Conservation (phyloP, 2,888 invertebrate species). For the Serrognathus titanus region DNA sequence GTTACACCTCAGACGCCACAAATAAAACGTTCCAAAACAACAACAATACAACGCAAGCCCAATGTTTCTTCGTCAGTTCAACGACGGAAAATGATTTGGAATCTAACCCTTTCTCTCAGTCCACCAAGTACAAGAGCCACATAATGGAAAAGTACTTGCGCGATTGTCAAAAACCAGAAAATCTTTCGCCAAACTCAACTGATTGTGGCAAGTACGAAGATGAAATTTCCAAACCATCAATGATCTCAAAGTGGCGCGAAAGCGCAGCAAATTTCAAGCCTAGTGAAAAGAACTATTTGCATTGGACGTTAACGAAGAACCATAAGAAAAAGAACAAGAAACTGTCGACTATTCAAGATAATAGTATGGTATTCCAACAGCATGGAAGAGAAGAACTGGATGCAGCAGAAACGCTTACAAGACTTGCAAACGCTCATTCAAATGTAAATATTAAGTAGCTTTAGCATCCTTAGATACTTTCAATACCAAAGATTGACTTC, state of each 20-base stretch:
- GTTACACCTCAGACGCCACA: slow-evolving; percentile 33
- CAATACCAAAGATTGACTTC: background rate
- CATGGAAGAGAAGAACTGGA: slow-evolving; percentile 73
- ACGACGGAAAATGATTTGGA: slow-evolving; percentile 43
- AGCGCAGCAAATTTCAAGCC: slow-evolving; percentile 73
- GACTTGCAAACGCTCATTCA: slow-evolving; percentile 53
- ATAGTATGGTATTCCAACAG: slow-evolving; percentile 27
- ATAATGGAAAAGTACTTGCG: slow-evolving; percentile 60
- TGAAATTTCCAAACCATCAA: slow-evolving; percentile 50
- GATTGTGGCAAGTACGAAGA: slow-evolving; percentile 21
- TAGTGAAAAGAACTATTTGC: slow-evolving; percentile 66
- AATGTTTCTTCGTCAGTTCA: slow-evolving; percentile 48
- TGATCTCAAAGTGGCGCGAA: slow-evolving; percentile 72
- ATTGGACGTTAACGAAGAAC: slow-evolving; percentile 53
- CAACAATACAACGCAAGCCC: slow-evolving; percentile 29
- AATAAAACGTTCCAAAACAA: slow-evolving; percentile 22
- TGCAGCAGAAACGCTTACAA: slow-evolving; percentile 71
- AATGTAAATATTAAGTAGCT: background rate
- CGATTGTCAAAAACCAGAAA: slow-evolving; percentile 45
- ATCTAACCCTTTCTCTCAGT: slow-evolving; percentile 40
- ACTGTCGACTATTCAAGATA: slow-evolving; percentile 5
- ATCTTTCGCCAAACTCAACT: slow-evolving; percentile 12
- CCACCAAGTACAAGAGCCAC: slow-evolving; percentile 54
- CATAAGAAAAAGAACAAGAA: slow-evolving; percentile 39
- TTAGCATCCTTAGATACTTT: background rate